A percentile compares a stretch with the other conserved stretches of the same genome.
phyloP scores from a whole-genome alignment of 2,888 invertebrate species.

The Marronus borbonicus region DNA sequence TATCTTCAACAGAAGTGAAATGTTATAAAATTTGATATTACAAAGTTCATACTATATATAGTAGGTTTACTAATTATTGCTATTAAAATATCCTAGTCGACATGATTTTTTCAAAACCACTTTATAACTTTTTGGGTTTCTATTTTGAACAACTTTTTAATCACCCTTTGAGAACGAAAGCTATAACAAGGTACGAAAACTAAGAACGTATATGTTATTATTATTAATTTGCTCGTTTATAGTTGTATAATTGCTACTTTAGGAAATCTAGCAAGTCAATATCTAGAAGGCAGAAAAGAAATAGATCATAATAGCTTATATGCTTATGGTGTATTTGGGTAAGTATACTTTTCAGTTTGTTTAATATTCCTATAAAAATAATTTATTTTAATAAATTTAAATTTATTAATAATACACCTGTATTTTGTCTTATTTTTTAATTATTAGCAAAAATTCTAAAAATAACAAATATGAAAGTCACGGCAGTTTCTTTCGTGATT shows the following conservation, averaged over 20 bases:
- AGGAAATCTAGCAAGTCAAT: constrained; percentile 83
- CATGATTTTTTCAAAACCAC: constrained; percentile 82
- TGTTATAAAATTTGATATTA: constrained; percentile 9
- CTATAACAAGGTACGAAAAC: constrained; percentile 79
- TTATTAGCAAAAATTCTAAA: neutral
- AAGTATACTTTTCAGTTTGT: constrained; percentile 58
- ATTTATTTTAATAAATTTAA: no score
- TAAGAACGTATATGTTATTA: constrained; percentile 27
- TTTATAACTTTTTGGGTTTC: constrained; percentile 78
- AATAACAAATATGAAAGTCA: neutral
- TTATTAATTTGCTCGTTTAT: constrained; percentile 62
- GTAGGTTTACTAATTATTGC: neutral
- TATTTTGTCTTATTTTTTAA: neutral
- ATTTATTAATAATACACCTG: no score
- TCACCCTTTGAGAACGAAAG: constrained; percentile 85
- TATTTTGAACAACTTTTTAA: constrained; percentile 85
- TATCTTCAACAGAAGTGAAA: constrained; percentile 3
- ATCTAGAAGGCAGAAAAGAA: constrained; percentile 77
- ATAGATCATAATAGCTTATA: constrained; percentile 79
- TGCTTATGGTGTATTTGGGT: constrained; percentile 86
- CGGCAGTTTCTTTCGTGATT: neutral
- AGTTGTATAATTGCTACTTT: constrained; percentile 82
- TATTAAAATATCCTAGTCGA: constrained; percentile 57
- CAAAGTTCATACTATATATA: constrained; percentile 11
- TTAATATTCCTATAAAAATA: no score